phyloP scores from a whole-genome alignment of 2,888 invertebrate genomes.

The Hirtodrosophila cameraria region DNA sequence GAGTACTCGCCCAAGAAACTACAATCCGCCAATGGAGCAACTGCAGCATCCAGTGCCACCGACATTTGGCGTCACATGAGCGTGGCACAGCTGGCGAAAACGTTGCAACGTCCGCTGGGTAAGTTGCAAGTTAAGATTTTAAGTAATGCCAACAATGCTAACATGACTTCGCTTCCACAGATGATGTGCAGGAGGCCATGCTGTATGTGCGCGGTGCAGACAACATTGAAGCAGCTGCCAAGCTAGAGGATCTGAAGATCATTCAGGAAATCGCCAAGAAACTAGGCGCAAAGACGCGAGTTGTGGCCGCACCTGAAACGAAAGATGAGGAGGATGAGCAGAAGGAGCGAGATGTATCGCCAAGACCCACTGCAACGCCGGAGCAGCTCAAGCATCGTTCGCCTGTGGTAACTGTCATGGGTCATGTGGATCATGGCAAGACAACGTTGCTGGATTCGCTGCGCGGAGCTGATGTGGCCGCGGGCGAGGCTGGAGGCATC shows the following conservation, averaged over 20 bases:
- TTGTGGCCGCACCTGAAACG: constrained; percentile 85
- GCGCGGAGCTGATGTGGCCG: constrained; percentile 93
- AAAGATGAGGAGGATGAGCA: constrained; percentile 62
- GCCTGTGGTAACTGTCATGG: constrained; percentile 99
- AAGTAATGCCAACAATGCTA: background rate
- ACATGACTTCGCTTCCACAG: constrained; percentile 80
- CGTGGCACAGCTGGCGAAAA: constrained; percentile 89
- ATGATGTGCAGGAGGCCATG: constrained; percentile 89
- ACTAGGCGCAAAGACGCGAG: constrained; percentile 87
- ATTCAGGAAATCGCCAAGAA: constrained; percentile 89
- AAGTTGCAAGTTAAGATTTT: constrained; percentile 52
- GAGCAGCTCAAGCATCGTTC: constrained; percentile 89
- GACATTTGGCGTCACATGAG: constrained; percentile 93
- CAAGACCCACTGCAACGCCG: constrained; percentile 88
- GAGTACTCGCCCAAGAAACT: constrained; percentile 85
- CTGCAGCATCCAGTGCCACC: constrained; percentile 33
- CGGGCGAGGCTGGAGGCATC: constrained; percentile 98
- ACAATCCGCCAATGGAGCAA: constrained; percentile 46
- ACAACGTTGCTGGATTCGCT: constrained; percentile 97
- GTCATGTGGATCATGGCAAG: constrained; percentile 99
- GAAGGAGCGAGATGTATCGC: constrained; percentile 85
- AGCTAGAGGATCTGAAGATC: constrained; percentile 88
- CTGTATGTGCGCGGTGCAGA: constrained; percentile 87
- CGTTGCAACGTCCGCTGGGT: constrained; percentile 88
- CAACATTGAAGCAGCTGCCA: constrained; percentile 85